These are phyloP conservation scores for Ernsta delagoae DNA, from an alignment of 2,888 invertebrate genomes.

Conservation along the genomic window DNA sequence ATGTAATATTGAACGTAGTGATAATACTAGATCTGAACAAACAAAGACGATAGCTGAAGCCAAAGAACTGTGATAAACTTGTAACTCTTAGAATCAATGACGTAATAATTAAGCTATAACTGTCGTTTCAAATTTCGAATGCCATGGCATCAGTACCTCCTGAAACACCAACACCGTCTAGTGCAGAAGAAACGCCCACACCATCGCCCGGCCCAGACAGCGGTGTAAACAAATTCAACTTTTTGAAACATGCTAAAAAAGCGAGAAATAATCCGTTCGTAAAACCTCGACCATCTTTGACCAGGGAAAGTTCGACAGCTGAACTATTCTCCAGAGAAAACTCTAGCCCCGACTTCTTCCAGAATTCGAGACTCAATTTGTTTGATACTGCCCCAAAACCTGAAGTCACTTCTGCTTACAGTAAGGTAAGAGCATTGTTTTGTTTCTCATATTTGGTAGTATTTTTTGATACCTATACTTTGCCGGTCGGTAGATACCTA, in stretches of 20 bases:
- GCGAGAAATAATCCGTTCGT: slow-evolving; percentile 73
- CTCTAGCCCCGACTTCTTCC: slow-evolving; percentile 74
- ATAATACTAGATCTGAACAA: no score
- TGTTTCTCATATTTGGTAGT: no score
- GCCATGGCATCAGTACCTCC: slow-evolving; percentile 47
- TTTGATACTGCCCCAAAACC: slow-evolving; percentile 76
- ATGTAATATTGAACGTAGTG: no score
- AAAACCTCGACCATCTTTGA: slow-evolving; percentile 67
- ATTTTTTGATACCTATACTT: no score
- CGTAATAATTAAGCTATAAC: no score
- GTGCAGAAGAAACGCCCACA: slow-evolving; percentile 58
- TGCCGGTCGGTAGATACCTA: no score
- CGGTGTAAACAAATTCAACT: slow-evolving; percentile 67
- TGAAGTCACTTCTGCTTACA: slow-evolving; percentile 58
- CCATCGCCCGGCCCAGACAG: slow-evolving; percentile 59
- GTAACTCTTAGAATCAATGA: no score
- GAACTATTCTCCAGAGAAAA: slow-evolving; percentile 74
- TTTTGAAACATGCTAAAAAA: slow-evolving; percentile 64
- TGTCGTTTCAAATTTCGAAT: no score
- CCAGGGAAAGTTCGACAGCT: slow-evolving; percentile 71
- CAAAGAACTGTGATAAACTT: no score
- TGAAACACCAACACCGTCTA: slow-evolving; percentile 55
- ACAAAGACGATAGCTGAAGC: no score
- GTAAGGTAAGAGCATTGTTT: slow-evolving; percentile 56
- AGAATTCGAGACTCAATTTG: slow-evolving; percentile 73